Percentiles rank a stretch among this genome's conserved stretches.
These are phyloP conservation scores for Puffinus mauretanicus DNA, from an alignment of 2,113 vertebrate genomes.

Conservation along the genomic window DNA sequence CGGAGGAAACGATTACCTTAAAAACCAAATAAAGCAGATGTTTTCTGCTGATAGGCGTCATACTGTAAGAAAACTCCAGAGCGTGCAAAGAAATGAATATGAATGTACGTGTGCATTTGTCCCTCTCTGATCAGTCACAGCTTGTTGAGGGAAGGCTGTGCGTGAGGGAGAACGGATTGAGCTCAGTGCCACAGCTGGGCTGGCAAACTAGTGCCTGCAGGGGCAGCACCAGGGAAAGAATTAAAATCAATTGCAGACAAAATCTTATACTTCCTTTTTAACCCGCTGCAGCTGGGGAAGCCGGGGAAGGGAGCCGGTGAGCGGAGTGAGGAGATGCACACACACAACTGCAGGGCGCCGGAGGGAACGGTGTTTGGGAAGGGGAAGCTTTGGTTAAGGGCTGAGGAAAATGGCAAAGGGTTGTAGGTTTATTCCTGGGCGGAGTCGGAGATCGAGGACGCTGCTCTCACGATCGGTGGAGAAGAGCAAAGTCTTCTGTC, in stretches of 20 bases:
- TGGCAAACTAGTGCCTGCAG: conserved; percentile 20
- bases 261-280: conserved; percentile 11
- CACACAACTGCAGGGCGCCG: not conserved
- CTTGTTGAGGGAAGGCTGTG: not conserved
- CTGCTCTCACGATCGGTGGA: not conserved
- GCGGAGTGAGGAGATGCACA: not conserved
- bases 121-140: not conserved
- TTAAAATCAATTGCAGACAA: conserved; percentile 44
- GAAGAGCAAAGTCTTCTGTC: not conserved
- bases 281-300: not conserved
- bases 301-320: not conserved
- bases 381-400: not conserved
- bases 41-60: conserved; percentile 62
- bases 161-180: not conserved
- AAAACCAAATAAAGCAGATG: conserved; percentile 57
- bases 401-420: not conserved
- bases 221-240: conserved; percentile 33
- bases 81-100: not conserved
- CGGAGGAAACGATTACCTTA: not conserved
- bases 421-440: not conserved
- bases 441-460: rapidly evolving
- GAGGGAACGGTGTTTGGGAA: not conserved
- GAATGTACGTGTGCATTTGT: not conserved
- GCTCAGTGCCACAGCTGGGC: not conserved
- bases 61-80: conserved; percentile 24